Percentiles rank a stretch among this genome's conserved stretches.
phyloP scores from a whole-genome alignment of 2,888 invertebrate genomes.

The Lepidocyrtinus sp. region DNA sequence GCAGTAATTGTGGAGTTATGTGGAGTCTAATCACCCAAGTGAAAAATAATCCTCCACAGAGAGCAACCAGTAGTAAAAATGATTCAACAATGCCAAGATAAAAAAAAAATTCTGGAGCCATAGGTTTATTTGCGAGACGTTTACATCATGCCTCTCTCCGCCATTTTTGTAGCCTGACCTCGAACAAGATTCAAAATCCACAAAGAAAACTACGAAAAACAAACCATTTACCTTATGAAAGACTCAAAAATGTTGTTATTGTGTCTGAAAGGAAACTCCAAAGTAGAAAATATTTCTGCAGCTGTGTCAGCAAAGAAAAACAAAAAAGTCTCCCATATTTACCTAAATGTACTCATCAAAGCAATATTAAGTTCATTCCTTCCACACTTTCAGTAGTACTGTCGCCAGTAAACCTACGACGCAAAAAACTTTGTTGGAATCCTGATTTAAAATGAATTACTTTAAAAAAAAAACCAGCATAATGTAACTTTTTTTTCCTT shows the following conservation, averaged over 20 bases:
- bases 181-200: background rate
- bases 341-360: background rate
- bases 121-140: background rate
- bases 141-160: background rate
- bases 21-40: background rate
- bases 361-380: conserved; percentile 14
- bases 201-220: background rate
- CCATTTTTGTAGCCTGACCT: background rate
- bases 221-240: background rate
- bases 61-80: conserved; percentile 23
- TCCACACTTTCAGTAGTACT: conserved; percentile 30
- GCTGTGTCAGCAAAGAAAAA: background rate
- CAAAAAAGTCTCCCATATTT: background rate
- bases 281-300: background rate
- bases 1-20: background rate
- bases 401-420: conserved; percentile 58
- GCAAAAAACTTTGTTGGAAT: conserved; percentile 30
- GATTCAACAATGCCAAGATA: background rate
- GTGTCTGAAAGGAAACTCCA: no score
- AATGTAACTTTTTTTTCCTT: background rate
- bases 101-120: background rate
- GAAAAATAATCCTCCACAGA: conserved; percentile 39
- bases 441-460: background rate
- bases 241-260: no score
- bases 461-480: no score